Percentiles rank a stretch among this genome's conserved stretches.
Evolutionary conservation across 2,797 vertebrate species (phyloP).

Genomic region (Gobionotothen gibberifrons): DNA sequence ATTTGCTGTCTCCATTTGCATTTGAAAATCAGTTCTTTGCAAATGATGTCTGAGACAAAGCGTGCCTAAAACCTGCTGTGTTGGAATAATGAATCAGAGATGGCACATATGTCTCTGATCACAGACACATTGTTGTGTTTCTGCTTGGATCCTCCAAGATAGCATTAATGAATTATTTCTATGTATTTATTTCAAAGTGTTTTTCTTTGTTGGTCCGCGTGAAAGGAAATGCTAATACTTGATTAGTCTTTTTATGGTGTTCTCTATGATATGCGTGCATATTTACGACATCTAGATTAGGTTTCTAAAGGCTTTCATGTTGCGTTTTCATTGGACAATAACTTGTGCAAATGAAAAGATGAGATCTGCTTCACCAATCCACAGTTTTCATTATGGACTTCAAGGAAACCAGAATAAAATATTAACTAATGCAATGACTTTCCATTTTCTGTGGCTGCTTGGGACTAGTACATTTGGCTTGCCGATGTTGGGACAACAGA

Average conservation of each 20-base stretch:
- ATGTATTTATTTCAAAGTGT: background rate
- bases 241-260: background rate
- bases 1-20: slow-evolving; percentile 3
- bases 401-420: background rate
- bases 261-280: background rate
- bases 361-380: background rate
- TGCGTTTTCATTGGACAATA: background rate
- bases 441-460: background rate
- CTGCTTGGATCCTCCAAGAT: background rate
- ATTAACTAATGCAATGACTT: background rate
- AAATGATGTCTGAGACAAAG: background rate
- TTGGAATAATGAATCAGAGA: background rate
- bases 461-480: background rate
- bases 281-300: background rate
- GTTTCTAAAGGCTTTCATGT: background rate
- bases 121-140: background rate
- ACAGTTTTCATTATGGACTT: background rate
- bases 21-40: slow-evolving; percentile 8
- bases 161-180: background rate
- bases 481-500: background rate
- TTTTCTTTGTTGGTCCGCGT: background rate
- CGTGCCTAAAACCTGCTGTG: background rate
- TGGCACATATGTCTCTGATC: slow-evolving; percentile 1
- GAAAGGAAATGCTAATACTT: background rate
- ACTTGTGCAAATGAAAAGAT: background rate